phyloP scores from a whole-genome alignment of 2,888 invertebrate genomes.

The Pyrocoelia pectoralis region DNA sequence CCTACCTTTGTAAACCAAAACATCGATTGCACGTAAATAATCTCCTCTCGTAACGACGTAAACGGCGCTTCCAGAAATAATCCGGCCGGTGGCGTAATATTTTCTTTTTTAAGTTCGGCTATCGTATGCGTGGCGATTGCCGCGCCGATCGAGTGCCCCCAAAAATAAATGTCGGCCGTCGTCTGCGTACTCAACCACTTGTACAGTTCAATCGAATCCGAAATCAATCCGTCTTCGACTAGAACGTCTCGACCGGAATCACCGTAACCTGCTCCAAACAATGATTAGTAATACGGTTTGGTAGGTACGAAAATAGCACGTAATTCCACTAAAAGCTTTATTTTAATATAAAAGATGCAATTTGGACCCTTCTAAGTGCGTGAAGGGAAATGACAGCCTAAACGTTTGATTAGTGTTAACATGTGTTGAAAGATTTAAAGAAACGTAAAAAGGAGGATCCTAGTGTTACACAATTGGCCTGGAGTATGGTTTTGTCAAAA shows the following conservation, averaged over 20 bases:
- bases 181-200: slow-evolving; percentile 48
- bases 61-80: slow-evolving; percentile 53
- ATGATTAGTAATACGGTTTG: too few relatives aligned
- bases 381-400: too few relatives aligned
- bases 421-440: too few relatives aligned
- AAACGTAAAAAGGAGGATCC: too few relatives aligned
- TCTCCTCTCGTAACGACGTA: slow-evolving; percentile 50
- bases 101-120: slow-evolving; percentile 38
- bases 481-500: too few relatives aligned
- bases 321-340: too few relatives aligned
- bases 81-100: slow-evolving; percentile 43
- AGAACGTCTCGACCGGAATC: slow-evolving; percentile 50
- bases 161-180: slow-evolving; percentile 49
- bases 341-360: too few relatives aligned
- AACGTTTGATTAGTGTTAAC: too few relatives aligned
- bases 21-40: slow-evolving; percentile 6
- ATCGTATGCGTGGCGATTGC: slow-evolving; percentile 50
- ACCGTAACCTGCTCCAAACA: slow-evolving; percentile 56
- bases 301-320: too few relatives aligned
- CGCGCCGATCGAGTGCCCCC: slow-evolving; percentile 57
- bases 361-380: too few relatives aligned
- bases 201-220: slow-evolving; percentile 53
- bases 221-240: slow-evolving; percentile 50
- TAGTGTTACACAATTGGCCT: too few relatives aligned
- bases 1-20: slow-evolving; percentile 5